Evolutionary conservation across 2,113 vertebrate species (phyloP), one percentile per base, ranked within the genome.

Genomic region (Anguilla rostrata): DNA sequence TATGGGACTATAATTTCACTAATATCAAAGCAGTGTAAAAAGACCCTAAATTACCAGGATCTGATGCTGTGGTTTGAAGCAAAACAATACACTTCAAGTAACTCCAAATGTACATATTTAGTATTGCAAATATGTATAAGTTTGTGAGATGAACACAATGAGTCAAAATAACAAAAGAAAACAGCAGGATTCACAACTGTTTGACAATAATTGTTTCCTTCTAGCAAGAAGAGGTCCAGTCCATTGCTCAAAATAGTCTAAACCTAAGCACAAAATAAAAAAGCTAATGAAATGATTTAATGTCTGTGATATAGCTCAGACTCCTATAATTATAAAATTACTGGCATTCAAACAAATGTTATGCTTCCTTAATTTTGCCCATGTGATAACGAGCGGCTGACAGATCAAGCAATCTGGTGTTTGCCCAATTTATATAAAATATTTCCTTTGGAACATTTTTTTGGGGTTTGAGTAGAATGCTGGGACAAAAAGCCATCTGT

Each of bases 401-500:
- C 82, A 80, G 88, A 84, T 82, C 87, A 82, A 34, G 88, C 90
- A 90, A 89, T 85, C 89, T 91, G 90, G 90, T 83, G 81, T 34
- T 87, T 85, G 40, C 80, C 20, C 20, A 39, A 83, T 85, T 84
- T 89, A 79, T 84, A 75, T 84, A 78, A 66, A 53, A 86, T 89
- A 89, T 90, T 84, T 89, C 84, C 86, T 90, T 85, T 89, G 81
- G 87, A 81, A 85, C 8, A 46, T 53, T 53, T 88, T 89, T 82
- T 18, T 34, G 34, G 71, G 83, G 81, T 82, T 82, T 81, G 86
- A 87, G 82, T 85, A 85, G 86, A 83, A 79, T 2, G 66, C 41
- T 66, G 82, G 87, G 87, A 90, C 87, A 90, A 84, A 11, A 56
- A 87, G 86, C 88, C 91, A 89, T 91, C 91, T 91, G 91, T 88